These are phyloP conservation scores for Alauda arvensis DNA, from an alignment of 2,797 vertebrate species.

Conservation along the genomic window DNA sequence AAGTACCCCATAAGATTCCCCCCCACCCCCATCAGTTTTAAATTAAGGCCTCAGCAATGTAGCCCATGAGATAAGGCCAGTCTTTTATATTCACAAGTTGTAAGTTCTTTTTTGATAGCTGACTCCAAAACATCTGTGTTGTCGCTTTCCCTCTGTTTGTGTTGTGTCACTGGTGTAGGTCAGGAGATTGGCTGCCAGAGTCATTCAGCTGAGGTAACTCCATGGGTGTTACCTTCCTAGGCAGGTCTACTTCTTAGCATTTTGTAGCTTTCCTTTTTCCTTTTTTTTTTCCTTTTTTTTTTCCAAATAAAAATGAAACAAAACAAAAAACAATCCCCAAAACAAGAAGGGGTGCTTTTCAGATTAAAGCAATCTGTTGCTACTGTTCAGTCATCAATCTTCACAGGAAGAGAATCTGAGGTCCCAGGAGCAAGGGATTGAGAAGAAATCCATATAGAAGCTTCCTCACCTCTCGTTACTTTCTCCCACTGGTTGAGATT, in stretches of 20 bases:
- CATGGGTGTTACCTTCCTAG: constrained; percentile 1
- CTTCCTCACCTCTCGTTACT: constrained; percentile 85
- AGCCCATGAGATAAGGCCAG: constrained; percentile 68
- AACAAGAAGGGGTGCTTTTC: constrained; percentile 10
- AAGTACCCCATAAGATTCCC: constrained; percentile 63
- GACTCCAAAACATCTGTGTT: background rate
- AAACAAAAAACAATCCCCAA: constrained; percentile 24
- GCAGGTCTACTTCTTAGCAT: constrained; percentile 5
- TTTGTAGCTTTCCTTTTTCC: constrained; percentile 30
- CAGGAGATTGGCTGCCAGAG: constrained; percentile 23
- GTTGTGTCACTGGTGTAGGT: constrained; percentile 6
- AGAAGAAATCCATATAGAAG: constrained; percentile 66
- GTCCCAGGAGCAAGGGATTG: constrained; percentile 57
- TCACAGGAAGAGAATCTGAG: constrained; percentile 79
- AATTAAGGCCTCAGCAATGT: constrained; percentile 82
- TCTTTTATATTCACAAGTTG: constrained; percentile 72
- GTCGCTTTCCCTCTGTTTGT: background rate
- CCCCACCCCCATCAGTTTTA: constrained; percentile 64
- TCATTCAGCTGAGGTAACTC: background rate
- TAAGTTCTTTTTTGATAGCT: constrained; percentile 54
- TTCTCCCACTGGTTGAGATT: constrained; percentile 96
- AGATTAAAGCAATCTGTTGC: background rate
- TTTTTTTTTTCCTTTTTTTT: background rate
- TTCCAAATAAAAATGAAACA: background rate
- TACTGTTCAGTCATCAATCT: constrained; percentile 84